Evolutionary conservation across 1,140 invertebrate species (phyloP), one percentile per base, ranked within the genome.

Genomic region (Drosophila funebris): DNA sequence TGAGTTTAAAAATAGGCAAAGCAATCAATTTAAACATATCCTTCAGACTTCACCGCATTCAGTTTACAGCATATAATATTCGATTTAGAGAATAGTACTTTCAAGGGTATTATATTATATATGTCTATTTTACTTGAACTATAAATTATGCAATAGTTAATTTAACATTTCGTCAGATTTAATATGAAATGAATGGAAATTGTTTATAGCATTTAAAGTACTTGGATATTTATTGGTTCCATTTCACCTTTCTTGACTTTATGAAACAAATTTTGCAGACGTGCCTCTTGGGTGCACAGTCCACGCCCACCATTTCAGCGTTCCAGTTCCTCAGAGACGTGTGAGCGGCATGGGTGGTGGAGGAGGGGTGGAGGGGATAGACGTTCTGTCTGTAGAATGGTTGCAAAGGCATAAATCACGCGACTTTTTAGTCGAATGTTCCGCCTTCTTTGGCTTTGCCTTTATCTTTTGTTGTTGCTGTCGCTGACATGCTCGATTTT

Each of bases 401-500:
- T 24, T 43, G 36, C 11, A 39, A 27, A 16, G 61, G 54, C 71
- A 73, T 73, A 73, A 73, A 73, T 73, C 71, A 69, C 56, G 57
- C 66, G 71, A 69, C 71, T 73, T 56, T 56, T 72, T 56, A 62
- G 64, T 46, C 57, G 24, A 37, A 68, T 56, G 56, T 73, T 73
- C 66, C 71, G 71, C 71, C 66, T 73, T 73, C 66, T 50, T 69
- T 62, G 24, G 52, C 13, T 72, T 64, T 64, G 60, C 67, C 61
- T 71, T 70, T 63, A 52, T 53, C 66, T 53, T 64, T 56, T 60
- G 14, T 69, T 67, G 29, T 27, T 66, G 53, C 41, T 63, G 50
- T 64, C 41, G 41, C 22, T 48, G 58, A 63, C 41, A 37, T 73
- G 56, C 54, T 61, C 39, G 31, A 73, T 73, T 73, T 73, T 69